Conservation (phyloP, 2,113 vertebrate species). For the Colinus virginianus region DNA sequence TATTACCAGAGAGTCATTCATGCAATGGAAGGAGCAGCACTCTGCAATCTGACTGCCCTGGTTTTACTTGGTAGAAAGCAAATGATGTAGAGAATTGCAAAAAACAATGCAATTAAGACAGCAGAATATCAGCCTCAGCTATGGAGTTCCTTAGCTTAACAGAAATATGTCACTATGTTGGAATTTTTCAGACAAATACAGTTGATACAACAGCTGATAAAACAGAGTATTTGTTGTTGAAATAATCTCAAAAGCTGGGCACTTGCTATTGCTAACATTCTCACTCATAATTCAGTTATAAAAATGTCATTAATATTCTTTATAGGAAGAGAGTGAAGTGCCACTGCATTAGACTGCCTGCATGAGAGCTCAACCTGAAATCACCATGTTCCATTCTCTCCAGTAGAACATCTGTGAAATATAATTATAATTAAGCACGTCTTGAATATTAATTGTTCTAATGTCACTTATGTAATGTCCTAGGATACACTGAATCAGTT, state of each 20-base stretch:
- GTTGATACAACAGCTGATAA: neutral
- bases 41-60: neutral
- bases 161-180: neutral
- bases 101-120: fast-evolving
- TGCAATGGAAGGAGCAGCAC: neutral
- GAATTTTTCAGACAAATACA: neutral
- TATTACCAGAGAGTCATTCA: neutral
- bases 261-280: neutral
- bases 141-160: neutral
- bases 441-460: conserved; percentile 76
- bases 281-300: neutral
- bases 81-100: neutral
- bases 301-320: neutral
- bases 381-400: conserved; percentile 24
- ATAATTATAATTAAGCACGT: conserved; percentile 69
- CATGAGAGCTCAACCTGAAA: conserved; percentile 59
- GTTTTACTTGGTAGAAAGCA: neutral
- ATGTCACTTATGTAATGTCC: conserved; percentile 64
- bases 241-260: neutral
- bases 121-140: neutral
- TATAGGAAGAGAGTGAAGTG: neutral
- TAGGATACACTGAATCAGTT: conserved; percentile 64
- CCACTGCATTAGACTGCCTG: conserved; percentile 30
- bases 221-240: neutral
- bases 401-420: conserved; percentile 62